Percentiles rank a stretch among this genome's conserved stretches.
phyloP scores from a whole-genome alignment of 2,797 vertebrate species.

The Gymnoscopelus braueri region DNA sequence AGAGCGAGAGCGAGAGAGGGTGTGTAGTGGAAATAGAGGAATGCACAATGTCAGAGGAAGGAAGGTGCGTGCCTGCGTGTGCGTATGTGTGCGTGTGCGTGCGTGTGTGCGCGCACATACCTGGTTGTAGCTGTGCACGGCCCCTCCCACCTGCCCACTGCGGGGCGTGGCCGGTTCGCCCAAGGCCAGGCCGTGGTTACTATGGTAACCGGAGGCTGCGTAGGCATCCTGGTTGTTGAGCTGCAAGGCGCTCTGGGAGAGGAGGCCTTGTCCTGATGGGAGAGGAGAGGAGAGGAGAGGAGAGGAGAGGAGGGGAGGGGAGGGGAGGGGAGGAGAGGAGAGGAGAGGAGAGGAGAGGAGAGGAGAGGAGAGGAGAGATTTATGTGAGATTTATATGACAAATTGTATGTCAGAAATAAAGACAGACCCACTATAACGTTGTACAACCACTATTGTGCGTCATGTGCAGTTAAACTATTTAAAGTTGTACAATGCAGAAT shows the following conservation, averaged over 20 bases:
- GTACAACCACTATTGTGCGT: too few species aligned
- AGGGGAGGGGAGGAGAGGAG: too few species aligned
- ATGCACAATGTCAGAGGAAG: too few species aligned
- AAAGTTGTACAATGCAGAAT: too few species aligned
- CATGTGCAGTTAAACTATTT: too few species aligned
- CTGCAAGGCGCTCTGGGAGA: slow-evolving; percentile 96
- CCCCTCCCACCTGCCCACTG: slow-evolving; percentile 86
- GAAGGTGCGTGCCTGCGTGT: too few species aligned
- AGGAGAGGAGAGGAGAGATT: neutral
- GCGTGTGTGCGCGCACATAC: slow-evolving; percentile 64
- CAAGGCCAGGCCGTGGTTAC: slow-evolving; percentile 94
- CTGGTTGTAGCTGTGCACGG: slow-evolving; percentile 95
- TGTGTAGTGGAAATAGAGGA: too few species aligned
- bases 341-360: neutral
- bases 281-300: neutral
- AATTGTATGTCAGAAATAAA: too few species aligned
- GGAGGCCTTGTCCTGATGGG: slow-evolving; percentile 91
- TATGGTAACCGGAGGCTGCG: slow-evolving; percentile 95
- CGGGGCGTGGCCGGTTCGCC: slow-evolving; percentile 88
- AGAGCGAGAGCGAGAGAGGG: too few species aligned
- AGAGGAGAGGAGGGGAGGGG: neutral
- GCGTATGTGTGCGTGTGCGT: neutral
- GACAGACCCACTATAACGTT: too few species aligned
- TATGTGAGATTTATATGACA: too few species aligned
- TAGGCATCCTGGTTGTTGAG: slow-evolving; percentile 97